Base-by-base conservation (phyloP, 2,113 vertebrate species). In the Crotophaga sulcirostris region DNA sequence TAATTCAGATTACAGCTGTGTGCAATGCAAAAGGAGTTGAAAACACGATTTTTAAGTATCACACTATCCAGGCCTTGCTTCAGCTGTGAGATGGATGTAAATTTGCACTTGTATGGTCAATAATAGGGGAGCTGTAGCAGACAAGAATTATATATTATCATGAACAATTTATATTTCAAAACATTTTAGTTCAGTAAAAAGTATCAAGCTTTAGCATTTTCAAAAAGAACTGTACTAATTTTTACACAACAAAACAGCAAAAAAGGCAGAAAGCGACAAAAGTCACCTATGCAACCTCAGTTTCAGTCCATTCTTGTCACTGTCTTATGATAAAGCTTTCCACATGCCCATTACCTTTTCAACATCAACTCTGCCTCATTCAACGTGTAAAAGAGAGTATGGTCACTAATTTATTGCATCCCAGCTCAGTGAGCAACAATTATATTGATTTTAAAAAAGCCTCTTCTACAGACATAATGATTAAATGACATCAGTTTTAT, bases 331-430 rank as follows among this genome's bases (percentile, higher is more conserved):
- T 31, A 28, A 19, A 62, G 21, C 7, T 19, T 67, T 77, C 51
- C 40, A 62, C 7, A 28, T 11, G 19, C 31, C 45, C 36, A 31
- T 49, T 36, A 45, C 13, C 7, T 58, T 45, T 81, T 74, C 42
- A 69, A 66, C 10, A 58, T 44, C 29, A 77, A 63, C 56, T 60
- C 38, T 59, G 31, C 25, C 21, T 54, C 16, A 19, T 73, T 47
- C n/a, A 62, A 26, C 12, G 24, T 0, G 0, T 11, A 60, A 18
- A 60, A 28, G 21, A 84, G 26, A 47, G 13, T 0, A 36, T 15
- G 13, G 2, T 51, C 52, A 55, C 8, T 70, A 10, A 51, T 64
- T 18, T 84, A 28, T 56, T 84, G 83, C 16, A 25, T 64, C n/a
- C 13, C 73, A 80, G 13, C 7, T 69, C 58, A 16, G 4, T 38